A percentile compares a stretch with the other conserved stretches of the same genome.
phyloP scores from a whole-genome alignment of 2,113 vertebrate genomes.

The Xenopus tropicalis region UCB_Xtro_10.0 CM004443.2:68300001-68300500 shows the following conservation, averaged over 20 bases:
- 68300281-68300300: too few relatives aligned
- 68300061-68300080: slow-evolving; percentile 27
- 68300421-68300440: too few relatives aligned
- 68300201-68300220: slow-evolving; percentile 21
- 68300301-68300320: too few relatives aligned
- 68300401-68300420: too few relatives aligned
- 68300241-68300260: not conserved
- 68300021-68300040: slow-evolving; percentile 11
- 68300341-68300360: too few relatives aligned
- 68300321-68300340: too few relatives aligned
- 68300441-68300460: too few relatives aligned
- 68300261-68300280: too few relatives aligned
- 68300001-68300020: slow-evolving; percentile 35
- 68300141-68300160: slow-evolving; percentile 26
- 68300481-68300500: too few relatives aligned
- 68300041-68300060: slow-evolving; percentile 10
- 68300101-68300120: slow-evolving; percentile 29
- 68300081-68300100: not conserved
- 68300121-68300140: slow-evolving; percentile 32
- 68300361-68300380: too few relatives aligned
- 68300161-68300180: slow-evolving; percentile 6
- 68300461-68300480: too few relatives aligned
- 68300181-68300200: slow-evolving; percentile 32
- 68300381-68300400: too few relatives aligned
- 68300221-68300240: not conserved